Percentiles rank a stretch among this genome's conserved stretches.
phyloP scores from a whole-genome alignment of 2,888 invertebrate species.

The Harmothoe impar region DNA sequence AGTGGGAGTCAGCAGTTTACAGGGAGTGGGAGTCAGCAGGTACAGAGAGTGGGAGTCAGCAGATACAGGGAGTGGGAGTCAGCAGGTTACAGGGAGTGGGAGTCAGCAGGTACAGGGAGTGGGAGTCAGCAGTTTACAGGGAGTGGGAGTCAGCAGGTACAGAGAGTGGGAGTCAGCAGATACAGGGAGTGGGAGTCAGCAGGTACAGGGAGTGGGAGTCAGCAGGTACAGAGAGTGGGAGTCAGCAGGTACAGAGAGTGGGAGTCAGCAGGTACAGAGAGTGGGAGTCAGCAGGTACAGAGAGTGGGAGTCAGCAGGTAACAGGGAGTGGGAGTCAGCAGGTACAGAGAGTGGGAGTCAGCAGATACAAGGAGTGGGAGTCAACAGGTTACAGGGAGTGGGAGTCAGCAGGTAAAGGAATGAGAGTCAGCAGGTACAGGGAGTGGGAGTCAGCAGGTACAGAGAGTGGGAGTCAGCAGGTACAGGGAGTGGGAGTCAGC shows the following conservation, averaged over 20 bases:
- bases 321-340: neutral
- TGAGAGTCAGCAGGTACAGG: too few species aligned
- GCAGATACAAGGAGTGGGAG: neutral
- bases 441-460: too few species aligned
- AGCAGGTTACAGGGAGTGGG: neutral
- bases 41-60: too few species aligned
- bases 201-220: too few species aligned
- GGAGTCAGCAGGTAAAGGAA: too few species aligned
- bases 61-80: neutral
- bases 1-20: too few species aligned
- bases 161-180: neutral
- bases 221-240: neutral
- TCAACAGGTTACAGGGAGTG: neutral
- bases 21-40: neutral
- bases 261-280: neutral
- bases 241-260: too few species aligned
- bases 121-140: too few species aligned
- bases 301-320: neutral
- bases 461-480: too few species aligned
- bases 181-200: neutral
- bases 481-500: too few species aligned
- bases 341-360: neutral
- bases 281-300: neutral
- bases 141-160: neutral
- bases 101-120: neutral